Evolutionary conservation across 2,888 invertebrate species (phyloP).

Genomic region (Drosophila testacea): DNA sequence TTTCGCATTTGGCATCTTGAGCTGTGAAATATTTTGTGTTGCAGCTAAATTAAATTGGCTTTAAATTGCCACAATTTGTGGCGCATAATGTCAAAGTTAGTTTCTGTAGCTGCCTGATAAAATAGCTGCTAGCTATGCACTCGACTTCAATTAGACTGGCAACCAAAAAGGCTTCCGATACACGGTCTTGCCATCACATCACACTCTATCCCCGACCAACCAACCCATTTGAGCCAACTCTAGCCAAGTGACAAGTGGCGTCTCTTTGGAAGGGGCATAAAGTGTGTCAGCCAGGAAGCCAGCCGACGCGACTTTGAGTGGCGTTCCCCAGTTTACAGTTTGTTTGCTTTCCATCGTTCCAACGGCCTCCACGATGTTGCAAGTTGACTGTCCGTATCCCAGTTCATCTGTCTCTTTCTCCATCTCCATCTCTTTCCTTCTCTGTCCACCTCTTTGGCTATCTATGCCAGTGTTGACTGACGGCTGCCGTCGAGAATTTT

Average conservation of each 20-base stretch:
- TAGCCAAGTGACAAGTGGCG: constrained; percentile 38
- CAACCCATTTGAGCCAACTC: background rate
- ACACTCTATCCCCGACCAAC: background rate
- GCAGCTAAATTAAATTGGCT: constrained; percentile 40
- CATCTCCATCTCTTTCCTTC: background rate
- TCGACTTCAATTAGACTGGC: constrained; percentile 73
- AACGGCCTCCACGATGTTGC: constrained; percentile 28
- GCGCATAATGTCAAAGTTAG: constrained; percentile 77
- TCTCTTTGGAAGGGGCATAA: constrained; percentile 46
- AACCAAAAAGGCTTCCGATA: constrained; percentile 70
- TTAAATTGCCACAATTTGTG: constrained; percentile 77
- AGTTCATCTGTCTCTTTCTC: constrained; percentile 14
- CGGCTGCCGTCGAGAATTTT: constrained; percentile 78
- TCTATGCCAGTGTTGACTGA: constrained; percentile 72
- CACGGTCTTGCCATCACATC: constrained; percentile 19
- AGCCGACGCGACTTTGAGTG: constrained; percentile 59
- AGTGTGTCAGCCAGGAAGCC: constrained; percentile 68
- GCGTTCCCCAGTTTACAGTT: constrained; percentile 63
- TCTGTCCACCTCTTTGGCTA: constrained; percentile 22
- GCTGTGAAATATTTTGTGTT: constrained; percentile 59
- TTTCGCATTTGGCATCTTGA: constrained; percentile 21
- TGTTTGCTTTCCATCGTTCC: constrained; percentile 52
- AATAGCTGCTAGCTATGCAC: constrained; percentile 59
- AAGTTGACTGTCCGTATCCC: constrained; percentile 37
- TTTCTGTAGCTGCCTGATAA: constrained; percentile 50